phyloP scores from a whole-genome alignment of 2,113 vertebrate species.

The Halichoerus grypus region DNA sequence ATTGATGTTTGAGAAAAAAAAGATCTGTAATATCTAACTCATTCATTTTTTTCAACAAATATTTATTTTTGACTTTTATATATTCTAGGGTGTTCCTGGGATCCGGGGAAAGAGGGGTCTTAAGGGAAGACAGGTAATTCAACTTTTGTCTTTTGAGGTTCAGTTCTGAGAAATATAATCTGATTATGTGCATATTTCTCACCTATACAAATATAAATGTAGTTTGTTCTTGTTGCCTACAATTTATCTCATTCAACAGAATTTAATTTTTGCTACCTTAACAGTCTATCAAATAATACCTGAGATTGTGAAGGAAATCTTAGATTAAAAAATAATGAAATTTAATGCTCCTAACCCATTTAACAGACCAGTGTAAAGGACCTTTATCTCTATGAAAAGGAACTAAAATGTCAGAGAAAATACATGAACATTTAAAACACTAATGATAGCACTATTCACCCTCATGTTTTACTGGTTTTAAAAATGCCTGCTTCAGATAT shows the following conservation, averaged over 20 bases:
- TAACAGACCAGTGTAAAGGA: background rate
- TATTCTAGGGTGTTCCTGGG: slow-evolving; percentile 93
- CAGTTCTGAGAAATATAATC: background rate
- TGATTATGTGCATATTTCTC: slow-evolving; percentile 22
- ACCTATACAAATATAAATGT: background rate
- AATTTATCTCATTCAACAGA: background rate
- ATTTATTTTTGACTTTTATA: slow-evolving; percentile 36
- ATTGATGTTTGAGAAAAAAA: slow-evolving; percentile 11
- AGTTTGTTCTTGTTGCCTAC: background rate
- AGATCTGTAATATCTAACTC: background rate
- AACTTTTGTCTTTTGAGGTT: slow-evolving; percentile 24
- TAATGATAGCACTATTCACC: background rate
- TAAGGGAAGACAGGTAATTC: slow-evolving; percentile 95
- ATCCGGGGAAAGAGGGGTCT: slow-evolving; percentile 92
- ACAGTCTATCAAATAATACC: background rate
- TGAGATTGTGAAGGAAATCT: background rate
- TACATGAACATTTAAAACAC: background rate
- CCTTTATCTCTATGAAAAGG: background rate
- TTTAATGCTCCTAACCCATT: background rate
- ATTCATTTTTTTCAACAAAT: slow-evolving; percentile 47
- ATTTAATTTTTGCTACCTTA: slow-evolving; percentile 38
- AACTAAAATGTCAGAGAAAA: slow-evolving; percentile 44
- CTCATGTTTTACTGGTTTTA: background rate
- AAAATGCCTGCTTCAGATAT: slow-evolving; percentile 15
- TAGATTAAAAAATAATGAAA: slow-evolving; percentile 36